Evolutionary conservation across 2,113 vertebrate species (phyloP).

Genomic region (Collichthys lucidus): DNA sequence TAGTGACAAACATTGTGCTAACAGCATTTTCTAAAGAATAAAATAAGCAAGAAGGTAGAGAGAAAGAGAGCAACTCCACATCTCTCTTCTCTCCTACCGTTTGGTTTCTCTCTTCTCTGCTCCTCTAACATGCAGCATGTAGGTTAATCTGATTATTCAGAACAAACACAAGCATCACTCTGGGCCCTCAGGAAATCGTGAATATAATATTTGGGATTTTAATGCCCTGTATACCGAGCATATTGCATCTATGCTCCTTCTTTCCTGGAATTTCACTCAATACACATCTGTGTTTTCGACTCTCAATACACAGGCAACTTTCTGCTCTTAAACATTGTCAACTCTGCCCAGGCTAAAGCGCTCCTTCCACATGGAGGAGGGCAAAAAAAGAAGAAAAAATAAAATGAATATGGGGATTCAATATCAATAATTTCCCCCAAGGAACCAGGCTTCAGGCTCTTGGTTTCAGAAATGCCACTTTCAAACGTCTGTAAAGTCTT

Average conservation of each 20-base stretch:
- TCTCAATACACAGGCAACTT: constrained; percentile 27
- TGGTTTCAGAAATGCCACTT: constrained; percentile 61
- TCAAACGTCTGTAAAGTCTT: constrained; percentile 71
- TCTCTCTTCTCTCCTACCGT: constrained; percentile 30
- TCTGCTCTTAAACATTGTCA: constrained; percentile 13
- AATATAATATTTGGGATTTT: constrained; percentile 67
- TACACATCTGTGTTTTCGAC: constrained; percentile 22
- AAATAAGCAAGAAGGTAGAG: constrained; percentile 6
- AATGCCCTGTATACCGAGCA: constrained; percentile 73
- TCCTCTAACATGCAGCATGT: constrained; percentile 66
- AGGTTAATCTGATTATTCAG: constrained; percentile 51
- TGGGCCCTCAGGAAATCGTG: constrained; percentile 42
- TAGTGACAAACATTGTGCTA: constrained; percentile 40
- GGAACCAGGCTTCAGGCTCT: constrained; percentile 42
- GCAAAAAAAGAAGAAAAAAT: constrained; percentile 1
- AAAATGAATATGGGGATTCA: constrained; percentile 18
- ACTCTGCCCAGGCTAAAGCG: constrained; percentile 37
- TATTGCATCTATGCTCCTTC: constrained; percentile 58
- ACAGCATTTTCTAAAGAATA: constrained; percentile 35
- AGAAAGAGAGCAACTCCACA: background rate
- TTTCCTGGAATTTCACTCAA: constrained; percentile 46
- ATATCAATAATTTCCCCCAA: constrained; percentile 1
- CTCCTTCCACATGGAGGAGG: constrained; percentile 26
- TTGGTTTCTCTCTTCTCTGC: constrained; percentile 60
- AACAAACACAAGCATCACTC: constrained; percentile 42